phyloP scores from a whole-genome alignment of 2,113 vertebrate genomes.

The Piaya cayana region DNA sequence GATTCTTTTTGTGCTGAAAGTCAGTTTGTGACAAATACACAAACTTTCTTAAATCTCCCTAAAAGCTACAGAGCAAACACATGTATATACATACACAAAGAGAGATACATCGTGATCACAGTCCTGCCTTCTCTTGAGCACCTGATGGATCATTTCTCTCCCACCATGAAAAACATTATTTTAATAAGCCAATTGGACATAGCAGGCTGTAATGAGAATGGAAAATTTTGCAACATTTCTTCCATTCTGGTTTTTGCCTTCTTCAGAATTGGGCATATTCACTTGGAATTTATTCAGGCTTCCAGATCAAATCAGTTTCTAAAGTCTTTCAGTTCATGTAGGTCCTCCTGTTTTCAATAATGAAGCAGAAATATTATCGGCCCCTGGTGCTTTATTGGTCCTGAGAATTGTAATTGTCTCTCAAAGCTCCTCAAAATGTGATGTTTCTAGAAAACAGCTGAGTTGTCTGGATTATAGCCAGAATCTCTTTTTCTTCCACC shows the following conservation, averaged over 20 bases:
- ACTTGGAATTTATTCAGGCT: conserved; percentile 19
- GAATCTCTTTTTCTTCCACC: conserved; percentile 11
- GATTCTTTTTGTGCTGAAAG: background rate
- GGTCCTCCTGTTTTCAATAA: conserved; percentile 60
- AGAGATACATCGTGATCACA: background rate
- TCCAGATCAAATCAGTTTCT: conserved; percentile 51
- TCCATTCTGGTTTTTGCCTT: conserved; percentile 19
- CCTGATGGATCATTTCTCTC: background rate
- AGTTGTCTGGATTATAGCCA: conserved; percentile 48
- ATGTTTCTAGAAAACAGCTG: conserved; percentile 57
- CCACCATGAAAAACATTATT: background rate
- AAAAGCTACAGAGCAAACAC: background rate
- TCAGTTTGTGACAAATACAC: background rate
- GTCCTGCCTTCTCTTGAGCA: background rate
- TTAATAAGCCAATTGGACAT: background rate
- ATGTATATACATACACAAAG: background rate
- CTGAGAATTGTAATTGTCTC: conserved; percentile 56
- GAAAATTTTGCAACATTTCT: conserved; percentile 24
- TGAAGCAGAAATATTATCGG: conserved; percentile 40
- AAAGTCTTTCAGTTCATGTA: background rate
- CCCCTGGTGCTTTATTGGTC: conserved; percentile 58
- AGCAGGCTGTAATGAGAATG: background rate
- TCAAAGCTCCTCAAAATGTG: conserved; percentile 52
- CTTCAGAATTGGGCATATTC: background rate
- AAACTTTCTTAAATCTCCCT: background rate